Evolutionary conservation across 2,888 invertebrate species (phyloP), one percentile per base, ranked within the genome.

Genomic region (Drosophila kambysellisi): DNA sequence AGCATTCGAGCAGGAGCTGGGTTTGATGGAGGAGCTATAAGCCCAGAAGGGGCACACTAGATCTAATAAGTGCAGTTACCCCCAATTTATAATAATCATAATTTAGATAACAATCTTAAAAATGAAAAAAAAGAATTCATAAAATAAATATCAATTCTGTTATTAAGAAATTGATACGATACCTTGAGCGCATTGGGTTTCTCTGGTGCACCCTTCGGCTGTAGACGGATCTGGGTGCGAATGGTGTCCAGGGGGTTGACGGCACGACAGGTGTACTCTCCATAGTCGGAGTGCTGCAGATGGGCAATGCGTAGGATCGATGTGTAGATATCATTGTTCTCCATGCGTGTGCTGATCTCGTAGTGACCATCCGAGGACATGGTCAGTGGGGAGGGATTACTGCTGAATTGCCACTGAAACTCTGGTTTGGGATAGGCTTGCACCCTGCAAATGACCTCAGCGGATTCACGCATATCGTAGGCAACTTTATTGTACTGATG

Each of bases 381-480:
- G 76, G 96, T 95, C 41, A 97, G 93, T 0, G 97, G 96, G 0
- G 96, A 95, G 0, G 95, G 94, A 92, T 96, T 96, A 15, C 95
- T 95, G 37, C 96, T 96, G 90, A 95, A 97, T 90, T 95, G 96
- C 98, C 98, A 98, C 89, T 98, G 97, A 92, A 98, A 98, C 91
- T 97, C 97, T 0, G 98, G 98, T 89, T 97, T 96, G 0, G 98
- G 98, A 93, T 97, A 98, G 0, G 98, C 97, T 91, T 97, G 97
- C 17, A 98, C 97, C 89, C 96, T 95, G 92, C 98, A 98, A 0
- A 96, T 95, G 25, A 98, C 96, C 92, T 97, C 96, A 0, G 98
- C 98, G 0, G 96, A 96, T 92, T 98, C 98, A 77, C 95, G 94
- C 7, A 96, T 91, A 92, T 98, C 97, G 92, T 96, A 97, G 2